Percentiles rank a stretch among this genome's conserved stretches.
Conservation (phyloP, 1,140 invertebrate genomes). For the Akabosia matsudoensis region DNA sequence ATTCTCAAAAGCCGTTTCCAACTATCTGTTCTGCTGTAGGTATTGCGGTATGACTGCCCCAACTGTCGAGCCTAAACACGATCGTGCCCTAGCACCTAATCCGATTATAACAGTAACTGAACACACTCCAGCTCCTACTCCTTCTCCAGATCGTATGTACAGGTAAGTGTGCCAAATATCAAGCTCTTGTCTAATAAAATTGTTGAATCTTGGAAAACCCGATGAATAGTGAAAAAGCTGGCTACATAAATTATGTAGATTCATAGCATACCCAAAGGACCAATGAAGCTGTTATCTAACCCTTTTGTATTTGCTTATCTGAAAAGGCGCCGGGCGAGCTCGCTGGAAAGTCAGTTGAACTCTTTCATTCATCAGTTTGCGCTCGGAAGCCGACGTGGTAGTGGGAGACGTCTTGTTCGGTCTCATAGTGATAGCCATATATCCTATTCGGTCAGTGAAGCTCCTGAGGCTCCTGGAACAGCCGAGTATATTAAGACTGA, state of each 20-base stretch:
- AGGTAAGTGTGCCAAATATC: too few relatives aligned
- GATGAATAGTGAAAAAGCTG: not conserved
- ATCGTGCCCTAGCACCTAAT: constrained; percentile 59
- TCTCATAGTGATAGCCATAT: constrained; percentile 95
- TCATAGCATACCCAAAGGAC: not conserved
- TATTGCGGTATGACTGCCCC: constrained; percentile 59
- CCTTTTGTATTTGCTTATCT: not conserved
- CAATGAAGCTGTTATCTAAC: not conserved
- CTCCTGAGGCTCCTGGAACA: constrained; percentile 71
- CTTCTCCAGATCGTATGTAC: constrained; percentile 77
- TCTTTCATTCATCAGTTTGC: constrained; percentile 38
- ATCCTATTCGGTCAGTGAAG: constrained; percentile 73
- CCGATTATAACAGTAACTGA: constrained; percentile 95
- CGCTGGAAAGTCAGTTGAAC: constrained; percentile 43
- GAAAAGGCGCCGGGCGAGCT: constrained; percentile 32
- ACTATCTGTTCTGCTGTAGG: constrained; percentile 50
- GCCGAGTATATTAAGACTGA: constrained; percentile 89
- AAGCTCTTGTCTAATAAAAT: too few relatives aligned
- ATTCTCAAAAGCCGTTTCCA: too few relatives aligned
- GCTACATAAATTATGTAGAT: not conserved
- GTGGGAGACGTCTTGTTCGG: not conserved
- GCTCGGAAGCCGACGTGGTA: constrained; percentile 11
- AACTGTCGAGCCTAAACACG: constrained; percentile 56
- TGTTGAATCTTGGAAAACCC: not conserved
- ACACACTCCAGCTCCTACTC: constrained; percentile 82